Base-by-base conservation (phyloP, 2,797 vertebrate species). In the Sebastes taczanowskii region DNA sequence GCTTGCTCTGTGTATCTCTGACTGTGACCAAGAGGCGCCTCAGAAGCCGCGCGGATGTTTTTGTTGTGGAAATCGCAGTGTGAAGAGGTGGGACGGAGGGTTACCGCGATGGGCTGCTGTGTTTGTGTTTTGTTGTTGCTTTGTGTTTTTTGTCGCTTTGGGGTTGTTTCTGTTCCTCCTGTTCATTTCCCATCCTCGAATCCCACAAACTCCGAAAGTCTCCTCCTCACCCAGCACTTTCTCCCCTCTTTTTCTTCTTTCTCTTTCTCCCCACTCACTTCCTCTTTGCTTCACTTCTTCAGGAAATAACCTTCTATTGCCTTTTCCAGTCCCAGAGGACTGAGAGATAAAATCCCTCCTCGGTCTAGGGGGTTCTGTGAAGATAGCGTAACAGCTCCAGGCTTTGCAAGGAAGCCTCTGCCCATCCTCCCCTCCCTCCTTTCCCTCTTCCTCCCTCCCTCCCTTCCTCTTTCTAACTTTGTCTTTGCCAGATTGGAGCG, bases 221-320 rank as follows among this genome's bases (percentile, higher is more conserved):
- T 10, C 67, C 78, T 71, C 58, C 69, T 69, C 74, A 75, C 68
- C 77, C 74, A 80, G 67, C 63, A 64, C 81, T 77, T 66, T 74
- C 56, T 61, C 74, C 55, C 35, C 62, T 68, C 65, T 76, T 60
- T 65, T 68, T 27, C 74, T 59, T 70, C 16, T 80, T 80, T 73
- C 58, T 56, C 38, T 67, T 25, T 65, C 59, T 73, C 77, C 49
- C 46, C 53, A 46, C 70, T 77, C 83, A 18, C 71, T 74, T 61
- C 63, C 70, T 86, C 87, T 92, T 76, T 77, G 74, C 84, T 92
- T 90, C 58, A 85, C 87, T 91, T 93, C 90, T 46, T 91, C 83
- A 86, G 90, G 89, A 94, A 95, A 93, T 83, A 93, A 92, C 91
- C 90, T 91, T 91, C 83, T 82, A 74, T 87, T 93, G 90, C 88